Percentiles rank a stretch among this genome's conserved stretches.
These are phyloP conservation scores for Nibea albiflora DNA, from an alignment of 2,113 vertebrate species.

Conservation along the genomic window DNA sequence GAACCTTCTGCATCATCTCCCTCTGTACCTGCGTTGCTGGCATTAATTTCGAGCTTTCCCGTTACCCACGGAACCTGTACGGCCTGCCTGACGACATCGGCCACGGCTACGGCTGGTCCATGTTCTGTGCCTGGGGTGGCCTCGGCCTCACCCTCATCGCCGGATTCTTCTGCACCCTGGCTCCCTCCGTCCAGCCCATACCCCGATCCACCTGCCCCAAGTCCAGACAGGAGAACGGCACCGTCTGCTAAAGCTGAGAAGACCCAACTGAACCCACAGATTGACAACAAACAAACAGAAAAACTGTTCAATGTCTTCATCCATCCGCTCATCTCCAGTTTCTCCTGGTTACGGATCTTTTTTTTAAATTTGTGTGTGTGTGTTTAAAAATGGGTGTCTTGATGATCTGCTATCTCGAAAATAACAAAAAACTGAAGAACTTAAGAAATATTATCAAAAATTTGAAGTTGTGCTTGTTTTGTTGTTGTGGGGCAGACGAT, in stretches of 20 bases:
- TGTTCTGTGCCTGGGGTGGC: constrained; percentile 99
- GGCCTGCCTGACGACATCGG: constrained; percentile 96
- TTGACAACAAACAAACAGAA: constrained; percentile 25
- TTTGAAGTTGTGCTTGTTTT: constrained; percentile 67
- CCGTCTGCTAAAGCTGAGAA: constrained; percentile 89
- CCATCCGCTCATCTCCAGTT: constrained; percentile 51
- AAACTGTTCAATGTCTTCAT: constrained; percentile 50
- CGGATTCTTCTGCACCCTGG: constrained; percentile 98
- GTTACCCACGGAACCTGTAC: constrained; percentile 94
- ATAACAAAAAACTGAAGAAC: constrained; percentile 64
- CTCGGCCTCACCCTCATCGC: constrained; percentile 96
- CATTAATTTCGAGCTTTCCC: constrained; percentile 98
- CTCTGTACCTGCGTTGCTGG: constrained; percentile 97
- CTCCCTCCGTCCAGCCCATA: constrained; percentile 96
- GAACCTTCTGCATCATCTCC: constrained; percentile 99
- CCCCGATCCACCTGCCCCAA: constrained; percentile 97
- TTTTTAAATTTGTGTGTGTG: constrained; percentile 54
- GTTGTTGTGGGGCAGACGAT: constrained; percentile 46
- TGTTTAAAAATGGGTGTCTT: constrained; percentile 75
- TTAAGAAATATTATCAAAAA: constrained; percentile 59
- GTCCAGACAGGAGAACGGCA: constrained; percentile 96
- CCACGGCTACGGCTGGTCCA: constrained; percentile 98
- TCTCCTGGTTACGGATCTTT: constrained; percentile 61
- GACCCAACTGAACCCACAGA: constrained; percentile 29
- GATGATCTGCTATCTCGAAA: constrained; percentile 73